Percentiles rank a stretch among this genome's conserved stretches.
phyloP scores from a whole-genome alignment of 2,797 vertebrate species.

The Malacoraja senta region DNA sequence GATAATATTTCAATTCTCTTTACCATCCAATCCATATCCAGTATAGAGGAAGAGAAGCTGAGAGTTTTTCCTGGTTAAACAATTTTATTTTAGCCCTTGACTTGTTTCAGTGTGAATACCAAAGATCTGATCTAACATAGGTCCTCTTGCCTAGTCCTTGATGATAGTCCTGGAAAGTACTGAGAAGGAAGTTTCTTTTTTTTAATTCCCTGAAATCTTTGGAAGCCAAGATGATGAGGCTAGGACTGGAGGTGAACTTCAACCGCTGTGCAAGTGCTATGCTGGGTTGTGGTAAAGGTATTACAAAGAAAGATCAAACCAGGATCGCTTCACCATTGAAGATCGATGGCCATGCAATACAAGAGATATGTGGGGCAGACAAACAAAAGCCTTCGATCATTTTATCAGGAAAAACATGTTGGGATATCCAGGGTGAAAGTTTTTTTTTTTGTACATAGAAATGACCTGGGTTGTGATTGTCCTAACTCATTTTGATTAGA shows the following conservation, averaged over 20 bases:
- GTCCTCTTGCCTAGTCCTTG: background rate
- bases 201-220: background rate
- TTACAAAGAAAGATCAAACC: background rate
- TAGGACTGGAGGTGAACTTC: background rate
- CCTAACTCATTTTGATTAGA: background rate
- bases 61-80: background rate
- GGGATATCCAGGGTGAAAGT: background rate
- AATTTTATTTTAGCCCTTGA: background rate
- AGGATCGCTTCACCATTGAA: background rate
- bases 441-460: background rate
- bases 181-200: background rate
- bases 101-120: background rate
- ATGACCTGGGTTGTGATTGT: constrained; percentile 1
- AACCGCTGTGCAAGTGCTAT: background rate
- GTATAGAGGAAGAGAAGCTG: background rate
- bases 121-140: background rate
- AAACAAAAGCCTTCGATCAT: background rate
- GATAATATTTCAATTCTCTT: background rate
- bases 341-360: background rate
- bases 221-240: background rate
- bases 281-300: background rate
- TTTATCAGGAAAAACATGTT: background rate
- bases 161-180: background rate
- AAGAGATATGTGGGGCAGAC: background rate
- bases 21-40: constrained; percentile 2